These are phyloP conservation scores for Agrilus mali DNA, from an alignment of 2,888 invertebrate genomes.

Conservation along the genomic window DNA sequence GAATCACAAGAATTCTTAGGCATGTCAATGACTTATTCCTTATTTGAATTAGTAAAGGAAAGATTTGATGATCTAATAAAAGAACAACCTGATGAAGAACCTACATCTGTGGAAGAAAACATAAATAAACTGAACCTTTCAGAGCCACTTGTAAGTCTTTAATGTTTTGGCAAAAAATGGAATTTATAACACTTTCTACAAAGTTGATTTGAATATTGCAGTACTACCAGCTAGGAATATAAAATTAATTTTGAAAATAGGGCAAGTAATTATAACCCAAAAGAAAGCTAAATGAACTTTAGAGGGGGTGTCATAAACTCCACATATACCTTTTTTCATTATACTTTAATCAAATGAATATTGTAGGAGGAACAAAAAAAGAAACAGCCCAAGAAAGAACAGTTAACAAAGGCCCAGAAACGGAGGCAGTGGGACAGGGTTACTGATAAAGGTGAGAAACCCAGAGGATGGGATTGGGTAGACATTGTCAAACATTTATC, in stretches of 20 bases:
- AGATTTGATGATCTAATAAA: constrained; percentile 56
- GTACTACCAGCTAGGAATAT: too few species aligned
- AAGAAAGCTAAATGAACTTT: too few species aligned
- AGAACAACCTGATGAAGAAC: constrained; percentile 49
- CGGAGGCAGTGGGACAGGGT: constrained; percentile 76
- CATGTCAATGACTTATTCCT: constrained; percentile 86
- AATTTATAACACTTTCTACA: too few species aligned
- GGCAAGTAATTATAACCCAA: too few species aligned
- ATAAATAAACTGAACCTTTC: constrained; percentile 41
- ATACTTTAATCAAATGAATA: background rate
- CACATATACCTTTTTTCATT: too few species aligned
- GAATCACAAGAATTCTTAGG: constrained; percentile 78
- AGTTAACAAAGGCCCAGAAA: constrained; percentile 85
- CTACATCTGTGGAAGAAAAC: constrained; percentile 27
- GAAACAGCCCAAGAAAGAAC: constrained; percentile 62
- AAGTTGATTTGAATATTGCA: too few species aligned
- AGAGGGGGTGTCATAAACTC: too few species aligned
- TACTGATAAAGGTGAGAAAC: constrained; percentile 67
- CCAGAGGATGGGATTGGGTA: constrained; percentile 90
- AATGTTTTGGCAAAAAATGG: too few species aligned
- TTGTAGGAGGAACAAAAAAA: constrained; percentile 35
- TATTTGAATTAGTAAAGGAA: constrained; percentile 87
- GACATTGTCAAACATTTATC: constrained; percentile 93
- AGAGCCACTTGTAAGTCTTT: constrained; percentile 21
- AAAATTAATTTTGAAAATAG: too few species aligned